Evolutionary conservation across 2,888 invertebrate genomes (phyloP), one percentile per base, ranked within the genome.

Genomic region (Euzetes globulus): DNA sequence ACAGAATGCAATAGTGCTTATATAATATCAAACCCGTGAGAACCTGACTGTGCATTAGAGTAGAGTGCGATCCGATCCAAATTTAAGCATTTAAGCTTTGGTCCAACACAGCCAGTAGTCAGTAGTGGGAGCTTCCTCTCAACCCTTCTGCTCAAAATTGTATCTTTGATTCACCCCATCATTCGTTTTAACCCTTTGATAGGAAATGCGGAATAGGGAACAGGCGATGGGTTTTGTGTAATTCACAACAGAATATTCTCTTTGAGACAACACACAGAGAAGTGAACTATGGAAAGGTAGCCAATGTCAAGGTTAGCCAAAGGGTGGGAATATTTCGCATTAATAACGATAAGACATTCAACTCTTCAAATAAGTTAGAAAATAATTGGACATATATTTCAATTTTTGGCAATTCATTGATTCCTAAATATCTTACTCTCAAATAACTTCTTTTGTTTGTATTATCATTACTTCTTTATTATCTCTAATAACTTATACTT

Each of bases 231-330:
- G 60, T 60, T 55, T 52, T 60, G 17, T 60, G 33, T 60, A 60
- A 60, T 60, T 60, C 60, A 60, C 27, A 15, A 13, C 27, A 60
- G 22, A 60, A 60, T 60, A 29, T 60, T 27, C 27, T 60, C 17
- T 60, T 29, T 4, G 29, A 60, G 60, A 60, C 60, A 60, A 29
- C 60, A 60, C 60, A 33, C 60, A 33, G 60, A 60, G 60, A 60
- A 27, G 60, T 60, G 60, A 60, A 60, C 60, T 60, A 60, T 60
- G 60, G 7, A 60, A 60, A 60, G 33, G 29, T 33, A 33, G 22
- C 33, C 72, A 72, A 72, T 72, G 72, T 72, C 72, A 72, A 72
- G 72, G 72, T 72, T 72, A 72, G 72, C 19, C 72, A 72, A 65
- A 58, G 72, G 72, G 33, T 63, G 72, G 60, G 58, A 72, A 63